A percentile compares a stretch with the other conserved stretches of the same genome.
Conservation (phyloP, 2,888 invertebrate species). For the Apamea crenata region DNA sequence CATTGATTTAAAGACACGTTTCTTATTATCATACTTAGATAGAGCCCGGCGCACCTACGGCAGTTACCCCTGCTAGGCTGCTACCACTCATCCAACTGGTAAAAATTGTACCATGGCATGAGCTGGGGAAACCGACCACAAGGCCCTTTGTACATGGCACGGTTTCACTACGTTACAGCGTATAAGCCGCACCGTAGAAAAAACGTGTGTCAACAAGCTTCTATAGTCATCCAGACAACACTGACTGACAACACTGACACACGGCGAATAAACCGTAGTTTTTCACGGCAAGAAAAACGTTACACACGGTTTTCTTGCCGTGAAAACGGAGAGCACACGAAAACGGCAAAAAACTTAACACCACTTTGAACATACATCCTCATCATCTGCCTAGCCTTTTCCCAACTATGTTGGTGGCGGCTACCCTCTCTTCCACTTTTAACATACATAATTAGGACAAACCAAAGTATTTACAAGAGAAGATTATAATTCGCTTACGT, state of each 20-base stretch:
- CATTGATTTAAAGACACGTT: constrained; percentile 5
- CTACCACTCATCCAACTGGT: background rate
- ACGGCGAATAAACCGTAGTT: background rate
- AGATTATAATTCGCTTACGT: constrained; percentile 37
- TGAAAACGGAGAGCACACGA: no score
- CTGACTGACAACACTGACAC: background rate
- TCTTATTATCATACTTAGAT: background rate
- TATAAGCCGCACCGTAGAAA: background rate
- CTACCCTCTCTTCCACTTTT: no score
- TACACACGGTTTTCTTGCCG: no score
- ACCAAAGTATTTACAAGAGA: no score
- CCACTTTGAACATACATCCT: no score
- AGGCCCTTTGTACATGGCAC: background rate
- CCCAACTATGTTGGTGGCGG: no score
- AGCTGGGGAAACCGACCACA: background rate
- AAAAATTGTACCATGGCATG: background rate
- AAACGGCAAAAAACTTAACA: no score
- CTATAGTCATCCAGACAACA: background rate
- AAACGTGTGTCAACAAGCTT: background rate
- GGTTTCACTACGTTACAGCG: background rate
- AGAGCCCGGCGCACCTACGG: background rate
- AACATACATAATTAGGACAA: background rate
- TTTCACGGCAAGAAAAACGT: background rate
- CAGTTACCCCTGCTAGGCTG: background rate
- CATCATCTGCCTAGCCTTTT: no score